These are phyloP conservation scores for Danaus melanippus DNA, from an alignment of 1,140 invertebrate genomes.

Conservation along the genomic window DNA sequence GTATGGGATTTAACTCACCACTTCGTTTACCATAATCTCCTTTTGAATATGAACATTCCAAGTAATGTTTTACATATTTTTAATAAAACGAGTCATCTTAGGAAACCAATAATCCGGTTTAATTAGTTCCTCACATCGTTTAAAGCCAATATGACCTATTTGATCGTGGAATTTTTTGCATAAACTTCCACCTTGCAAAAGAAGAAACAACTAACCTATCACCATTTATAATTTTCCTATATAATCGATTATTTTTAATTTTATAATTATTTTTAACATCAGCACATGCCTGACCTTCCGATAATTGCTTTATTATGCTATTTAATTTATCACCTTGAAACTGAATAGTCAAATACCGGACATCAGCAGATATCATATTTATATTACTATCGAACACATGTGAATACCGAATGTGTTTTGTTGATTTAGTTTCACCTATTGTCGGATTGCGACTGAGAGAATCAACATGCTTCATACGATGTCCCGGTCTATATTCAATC, in stretches of 20 bases:
- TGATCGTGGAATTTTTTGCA: slow-evolving; percentile 25
- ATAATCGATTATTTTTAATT: slow-evolving; percentile 11
- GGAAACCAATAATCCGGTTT: too few species aligned
- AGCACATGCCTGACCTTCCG: neutral
- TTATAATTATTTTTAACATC: slow-evolving; percentile 5
- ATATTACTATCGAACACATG: too few species aligned
- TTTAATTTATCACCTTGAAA: slow-evolving; percentile 25
- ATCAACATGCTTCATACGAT: slow-evolving; percentile 39
- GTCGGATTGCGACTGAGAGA: slow-evolving; percentile 27
- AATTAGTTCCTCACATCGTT: too few species aligned
- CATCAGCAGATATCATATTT: too few species aligned
- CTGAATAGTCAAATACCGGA: neutral
- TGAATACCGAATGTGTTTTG: too few species aligned
- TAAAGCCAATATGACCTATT: slow-evolving; percentile 29
- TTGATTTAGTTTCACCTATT: too few species aligned
- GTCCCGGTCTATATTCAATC: slow-evolving; percentile 39
- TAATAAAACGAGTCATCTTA: too few species aligned
- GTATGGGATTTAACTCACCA: too few species aligned
- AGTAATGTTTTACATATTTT: too few species aligned
- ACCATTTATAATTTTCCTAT: slow-evolving; percentile 22
- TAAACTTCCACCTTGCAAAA: slow-evolving; percentile 27
- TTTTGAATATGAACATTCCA: too few species aligned
- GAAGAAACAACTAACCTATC: slow-evolving; percentile 27
- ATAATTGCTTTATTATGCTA: slow-evolving; percentile 6
- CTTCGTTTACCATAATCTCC: too few species aligned